Conservation (phyloP, 2,113 vertebrate genomes). For the Coptodon rendalli region DNA sequence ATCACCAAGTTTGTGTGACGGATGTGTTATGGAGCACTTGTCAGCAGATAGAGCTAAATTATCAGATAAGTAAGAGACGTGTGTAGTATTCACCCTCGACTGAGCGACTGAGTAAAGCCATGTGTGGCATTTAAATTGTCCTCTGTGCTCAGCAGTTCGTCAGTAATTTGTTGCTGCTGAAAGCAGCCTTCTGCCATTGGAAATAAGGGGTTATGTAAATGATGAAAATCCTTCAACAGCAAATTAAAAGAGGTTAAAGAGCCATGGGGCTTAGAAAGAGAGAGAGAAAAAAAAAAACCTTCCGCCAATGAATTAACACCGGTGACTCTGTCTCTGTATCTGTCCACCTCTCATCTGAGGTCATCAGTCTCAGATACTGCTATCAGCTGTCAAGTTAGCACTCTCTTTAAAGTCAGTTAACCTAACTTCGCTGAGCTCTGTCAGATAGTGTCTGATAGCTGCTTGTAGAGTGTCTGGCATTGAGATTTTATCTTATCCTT, state of each 20-base stretch:
- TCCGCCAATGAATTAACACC: neutral
- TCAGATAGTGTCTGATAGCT: neutral
- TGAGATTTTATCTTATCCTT: neutral
- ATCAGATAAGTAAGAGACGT: neutral
- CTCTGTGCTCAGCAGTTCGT: neutral
- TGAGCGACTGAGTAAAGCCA: neutral
- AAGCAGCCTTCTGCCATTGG: neutral
- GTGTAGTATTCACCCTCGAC: neutral
- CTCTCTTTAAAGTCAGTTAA: neutral
- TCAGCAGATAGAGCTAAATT: neutral
- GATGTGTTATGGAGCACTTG: neutral
- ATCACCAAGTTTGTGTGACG: neutral
- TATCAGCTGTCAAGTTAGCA: conserved; percentile 15
- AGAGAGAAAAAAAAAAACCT: neutral
- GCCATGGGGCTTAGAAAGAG: neutral
- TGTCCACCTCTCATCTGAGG: neutral
- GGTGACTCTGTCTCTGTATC: neutral
- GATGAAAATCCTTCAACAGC: neutral
- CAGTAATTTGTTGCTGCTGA: neutral
- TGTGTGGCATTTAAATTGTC: neutral
- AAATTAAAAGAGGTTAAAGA: neutral
- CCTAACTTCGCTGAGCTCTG: neutral
- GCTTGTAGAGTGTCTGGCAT: neutral
- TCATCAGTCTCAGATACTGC: neutral
- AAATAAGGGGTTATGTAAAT: neutral